Evolutionary conservation across 1,140 invertebrate genomes (phyloP).

Genomic region (Limonius californicus): DNA sequence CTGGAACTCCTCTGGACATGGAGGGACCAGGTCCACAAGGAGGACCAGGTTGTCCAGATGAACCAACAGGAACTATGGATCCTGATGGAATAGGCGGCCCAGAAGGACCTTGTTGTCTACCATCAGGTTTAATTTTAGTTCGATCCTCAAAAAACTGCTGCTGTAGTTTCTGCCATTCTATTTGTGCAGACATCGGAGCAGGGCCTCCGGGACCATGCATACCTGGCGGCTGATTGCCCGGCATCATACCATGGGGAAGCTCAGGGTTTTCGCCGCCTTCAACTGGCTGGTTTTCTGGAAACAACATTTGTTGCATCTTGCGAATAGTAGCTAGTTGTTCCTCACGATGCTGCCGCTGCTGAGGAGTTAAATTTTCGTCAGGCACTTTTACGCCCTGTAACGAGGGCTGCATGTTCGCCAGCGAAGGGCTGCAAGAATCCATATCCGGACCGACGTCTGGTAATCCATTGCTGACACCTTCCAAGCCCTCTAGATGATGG

Average conservation of each 20-base stretch:
- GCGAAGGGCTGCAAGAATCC: conserved; percentile 51
- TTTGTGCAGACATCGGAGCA: conserved; percentile 53
- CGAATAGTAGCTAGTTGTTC: conserved; percentile 86
- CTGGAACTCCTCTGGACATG: conserved; percentile 49
- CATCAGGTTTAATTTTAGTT: conserved; percentile 40
- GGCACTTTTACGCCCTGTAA: conserved; percentile 83
- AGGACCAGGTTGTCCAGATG: conserved; percentile 15
- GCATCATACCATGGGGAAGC: neutral
- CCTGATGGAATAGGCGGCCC: conserved; percentile 15
- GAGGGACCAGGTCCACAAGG: conserved; percentile 28
- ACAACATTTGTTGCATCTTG: conserved; percentile 90
- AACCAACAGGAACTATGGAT: conserved; percentile 20
- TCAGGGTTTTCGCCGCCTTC: conserved; percentile 29
- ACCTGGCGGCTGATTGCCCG: conserved; percentile 28
- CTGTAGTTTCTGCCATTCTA: conserved; percentile 88
- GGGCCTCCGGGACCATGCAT: conserved; percentile 49
- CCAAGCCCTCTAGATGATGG: conserved; percentile 43
- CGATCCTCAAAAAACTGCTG: conserved; percentile 75
- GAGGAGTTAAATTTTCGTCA: conserved; percentile 94
- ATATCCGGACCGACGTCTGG: conserved; percentile 44
- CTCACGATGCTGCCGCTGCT: conserved; percentile 90
- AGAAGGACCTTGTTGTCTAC: conserved; percentile 31
- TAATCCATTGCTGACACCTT: conserved; percentile 44
- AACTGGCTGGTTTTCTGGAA: conserved; percentile 67
- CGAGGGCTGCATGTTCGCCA: conserved; percentile 56